Evolutionary conservation across 2,888 invertebrate genomes (phyloP), one percentile per base, ranked within the genome.

Genomic region (Andrena camellia): DNA sequence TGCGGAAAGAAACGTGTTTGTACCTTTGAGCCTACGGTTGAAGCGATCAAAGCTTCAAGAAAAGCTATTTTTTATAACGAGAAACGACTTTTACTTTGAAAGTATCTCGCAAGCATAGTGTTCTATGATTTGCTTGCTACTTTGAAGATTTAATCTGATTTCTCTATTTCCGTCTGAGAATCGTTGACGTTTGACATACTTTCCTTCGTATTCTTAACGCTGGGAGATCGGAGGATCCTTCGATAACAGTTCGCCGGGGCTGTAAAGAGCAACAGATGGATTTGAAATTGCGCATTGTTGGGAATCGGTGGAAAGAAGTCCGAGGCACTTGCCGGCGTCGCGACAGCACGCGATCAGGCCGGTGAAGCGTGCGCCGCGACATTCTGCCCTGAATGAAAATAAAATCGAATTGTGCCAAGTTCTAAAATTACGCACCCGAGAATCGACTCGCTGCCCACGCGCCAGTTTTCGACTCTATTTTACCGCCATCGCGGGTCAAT

Each of bases 341-440:
- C 29, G 33, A 48, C 7, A 26, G 17, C 8, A 17, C 63, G 54
- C 26, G 48, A 63, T 71, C 29, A 35, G 73, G 70, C 35, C 78
- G 83, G 83, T 72, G 69, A 83, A 52, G 72, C 70, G 72, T 17
- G 64, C 72, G 64, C 57, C 69, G 83, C 63, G 83, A 82, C 73
- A 79, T 13, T 42, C 52, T 26, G 60, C 50, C 70, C 59, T 13
- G 75, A 85, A 83, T 88, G 80, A 90, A 91, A 91, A 91, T 91
- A 91, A 90, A 89, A 86, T 89, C 84, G 79, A 71, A 85, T 86
- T 78, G 88, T 86, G 89, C 88, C 89, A 90, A 85, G 85, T 88
- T 89, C 91, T 90, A 91, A 91, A 91, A 90, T 91, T 91, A 91
- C 59, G 33, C 77, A 67, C 69, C 74, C 68, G 70, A 86, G 80